Base-by-base conservation (phyloP, 1,140 invertebrate species). In the Trissolcus basalis region DNA sequence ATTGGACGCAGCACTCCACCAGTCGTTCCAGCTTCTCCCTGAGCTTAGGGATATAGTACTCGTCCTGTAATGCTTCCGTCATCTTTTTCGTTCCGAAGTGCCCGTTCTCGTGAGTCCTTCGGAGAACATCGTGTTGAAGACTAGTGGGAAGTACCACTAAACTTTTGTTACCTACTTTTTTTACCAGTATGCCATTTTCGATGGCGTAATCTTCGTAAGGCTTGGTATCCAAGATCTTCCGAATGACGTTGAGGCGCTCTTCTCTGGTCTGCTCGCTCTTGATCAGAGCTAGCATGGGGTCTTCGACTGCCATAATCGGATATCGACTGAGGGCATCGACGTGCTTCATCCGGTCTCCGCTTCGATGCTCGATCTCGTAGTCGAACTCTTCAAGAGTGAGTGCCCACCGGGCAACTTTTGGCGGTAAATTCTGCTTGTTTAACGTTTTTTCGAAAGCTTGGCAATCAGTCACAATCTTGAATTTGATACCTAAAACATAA, bases 71-170 rank as follows among this genome's bases (percentile, higher is more conserved):
- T 13, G n/a, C 5, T 11, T 48, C n/a, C 15, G 15, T 44, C 15
- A 32, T 32, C 47, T 51, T 80, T 45, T 89, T 81, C 48, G 86
- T 86, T 14, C 50, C 32, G 14, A 39, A 53, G 36, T 53, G 47
- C 11, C 27, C 47, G 5, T 49, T 49, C n/a, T 27, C 47, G 19
- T 49, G 47, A 33, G n/a, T 11, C 10, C 12, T 49, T 14, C 12
- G 5, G 0, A 49, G 1, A n/a, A 49, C 12, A 2, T 53, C 33
- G 8, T 53, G 50, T 8, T 53, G 50, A 11, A 53, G 4, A 2
- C n/a, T 14, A 7, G 5, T 0, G 13, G 50, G 50, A 7, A 53
- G 3, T 15, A 53, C 35, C 1, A 53, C 8, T 1, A 53, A 8
- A 4, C n/a, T 53, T 12, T 53, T 36, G 4, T 39, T 33, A 2